Conservation (phyloP, 2,888 invertebrate genomes). For the Sarcophaga subvicina region DNA sequence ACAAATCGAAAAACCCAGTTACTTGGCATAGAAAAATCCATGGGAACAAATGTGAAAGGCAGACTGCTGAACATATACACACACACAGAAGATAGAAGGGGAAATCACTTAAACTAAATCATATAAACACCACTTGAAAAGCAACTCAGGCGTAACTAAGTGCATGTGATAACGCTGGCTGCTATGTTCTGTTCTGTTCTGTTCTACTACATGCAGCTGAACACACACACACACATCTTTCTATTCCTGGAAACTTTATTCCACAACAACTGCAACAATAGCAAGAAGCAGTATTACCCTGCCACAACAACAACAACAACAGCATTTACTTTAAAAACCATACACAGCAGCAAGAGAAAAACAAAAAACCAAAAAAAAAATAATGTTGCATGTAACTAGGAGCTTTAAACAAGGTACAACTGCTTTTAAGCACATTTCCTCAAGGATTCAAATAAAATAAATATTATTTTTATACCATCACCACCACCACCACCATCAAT, state of each 20-base stretch:
- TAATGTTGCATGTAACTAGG: not conserved
- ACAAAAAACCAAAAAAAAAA: no score
- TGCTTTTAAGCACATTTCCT: conserved; percentile 69
- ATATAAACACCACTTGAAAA: conserved; percentile 69
- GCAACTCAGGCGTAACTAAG: conserved; percentile 67
- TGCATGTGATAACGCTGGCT: conserved; percentile 69
- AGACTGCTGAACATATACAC: not conserved
- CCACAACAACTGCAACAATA: conserved; percentile 23
- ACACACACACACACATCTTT: not conserved
- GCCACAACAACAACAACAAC: conserved; percentile 32
- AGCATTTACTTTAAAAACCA: conserved; percentile 21
- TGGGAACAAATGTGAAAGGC: conserved; percentile 4
- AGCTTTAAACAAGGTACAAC: conserved; percentile 54
- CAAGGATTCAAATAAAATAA: conserved; percentile 69
- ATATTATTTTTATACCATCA: conserved; percentile 59
- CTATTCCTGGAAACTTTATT: not conserved
- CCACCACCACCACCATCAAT: conserved; percentile 44
- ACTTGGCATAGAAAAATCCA: conserved; percentile 12
- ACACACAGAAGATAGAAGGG: not conserved
- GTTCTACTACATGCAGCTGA: conserved; percentile 28
- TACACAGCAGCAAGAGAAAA: no score
- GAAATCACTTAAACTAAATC: conserved; percentile 69
- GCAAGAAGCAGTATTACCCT: not conserved
- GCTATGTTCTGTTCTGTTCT: not conserved
- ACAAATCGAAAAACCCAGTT: conserved; percentile 19